Evolutionary conservation across 2,113 vertebrate species (phyloP).

Genomic region (Cacatua alba): DNA sequence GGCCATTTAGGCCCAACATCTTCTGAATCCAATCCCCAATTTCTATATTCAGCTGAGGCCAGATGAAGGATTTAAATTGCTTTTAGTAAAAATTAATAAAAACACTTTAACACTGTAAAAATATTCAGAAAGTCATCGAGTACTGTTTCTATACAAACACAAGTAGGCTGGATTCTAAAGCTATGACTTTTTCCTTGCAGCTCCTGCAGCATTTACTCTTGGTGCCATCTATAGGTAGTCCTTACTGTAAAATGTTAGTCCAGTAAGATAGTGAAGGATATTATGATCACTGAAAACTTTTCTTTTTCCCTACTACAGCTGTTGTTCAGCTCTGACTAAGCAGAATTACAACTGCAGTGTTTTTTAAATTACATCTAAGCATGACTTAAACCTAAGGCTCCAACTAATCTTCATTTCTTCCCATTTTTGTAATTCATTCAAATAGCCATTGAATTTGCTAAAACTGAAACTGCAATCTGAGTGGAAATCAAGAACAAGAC

Average conservation of each 20-base stretch:
- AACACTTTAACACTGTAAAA: neutral
- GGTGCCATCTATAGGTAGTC: constrained; percentile 40
- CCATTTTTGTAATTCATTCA: neutral
- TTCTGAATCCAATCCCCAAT: neutral
- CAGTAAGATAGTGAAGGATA: neutral
- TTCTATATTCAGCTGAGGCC: neutral
- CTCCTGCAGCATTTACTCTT: neutral
- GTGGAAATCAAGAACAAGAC: neutral
- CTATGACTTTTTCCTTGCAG: neutral
- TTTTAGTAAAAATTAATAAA: neutral
- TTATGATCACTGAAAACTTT: neutral
- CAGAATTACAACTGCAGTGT: neutral
- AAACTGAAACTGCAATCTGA: neutral
- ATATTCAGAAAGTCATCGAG: neutral
- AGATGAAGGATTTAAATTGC: neutral
- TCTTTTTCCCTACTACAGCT: neutral
- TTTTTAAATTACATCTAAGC: neutral
- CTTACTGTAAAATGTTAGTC: neutral
- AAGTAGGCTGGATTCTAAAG: neutral
- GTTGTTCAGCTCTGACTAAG: neutral
- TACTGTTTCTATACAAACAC: neutral
- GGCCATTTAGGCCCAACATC: neutral
- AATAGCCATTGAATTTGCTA: neutral
- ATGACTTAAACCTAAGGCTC: neutral
- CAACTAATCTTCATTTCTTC: neutral